phyloP scores from a whole-genome alignment of 2,113 vertebrate genomes.

The Anolis carolinensis region DNA sequence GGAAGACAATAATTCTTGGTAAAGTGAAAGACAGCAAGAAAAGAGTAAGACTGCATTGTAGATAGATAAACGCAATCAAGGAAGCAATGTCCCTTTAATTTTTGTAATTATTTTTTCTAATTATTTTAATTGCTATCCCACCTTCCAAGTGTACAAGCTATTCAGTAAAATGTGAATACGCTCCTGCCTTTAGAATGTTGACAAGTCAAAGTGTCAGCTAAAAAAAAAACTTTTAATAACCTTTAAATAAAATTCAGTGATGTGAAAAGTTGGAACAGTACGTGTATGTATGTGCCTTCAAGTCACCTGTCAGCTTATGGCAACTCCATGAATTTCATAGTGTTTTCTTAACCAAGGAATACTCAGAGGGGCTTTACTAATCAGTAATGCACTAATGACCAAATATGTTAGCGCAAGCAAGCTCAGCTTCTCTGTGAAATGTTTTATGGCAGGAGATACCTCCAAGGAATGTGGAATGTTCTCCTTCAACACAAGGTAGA shows the following conservation, averaged over 20 bases:
- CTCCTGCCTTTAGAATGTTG: slow-evolving; percentile 18
- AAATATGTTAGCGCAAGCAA: slow-evolving; percentile 23
- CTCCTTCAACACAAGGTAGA: not conserved
- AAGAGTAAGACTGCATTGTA: too few relatives aligned
- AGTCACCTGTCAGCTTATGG: too few relatives aligned
- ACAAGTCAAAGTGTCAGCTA: slow-evolving; percentile 24
- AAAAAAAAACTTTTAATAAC: slow-evolving; percentile 11
- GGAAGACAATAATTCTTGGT: too few relatives aligned
- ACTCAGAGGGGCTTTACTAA: not conserved
- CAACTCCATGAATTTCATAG: too few relatives aligned
- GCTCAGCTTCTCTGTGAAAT: not conserved
- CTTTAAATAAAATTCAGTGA: slow-evolving; percentile 22
- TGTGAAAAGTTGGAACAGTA: slow-evolving; percentile 21
- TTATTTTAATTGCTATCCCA: not conserved
- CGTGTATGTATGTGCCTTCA: not conserved
- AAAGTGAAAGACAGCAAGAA: too few relatives aligned
- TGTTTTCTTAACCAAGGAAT: too few relatives aligned
- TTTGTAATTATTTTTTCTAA: not conserved
- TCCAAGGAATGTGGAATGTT: slow-evolving; percentile 1
- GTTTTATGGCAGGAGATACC: slow-evolving; percentile 31
- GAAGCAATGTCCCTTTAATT: too few relatives aligned
- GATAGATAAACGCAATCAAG: too few relatives aligned
- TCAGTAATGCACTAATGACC: slow-evolving; percentile 26
- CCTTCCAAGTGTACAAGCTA: not conserved
- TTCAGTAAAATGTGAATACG: not conserved